Evolutionary conservation across 2,113 vertebrate species (phyloP).

Genomic region (Cichladusa arquata): DNA sequence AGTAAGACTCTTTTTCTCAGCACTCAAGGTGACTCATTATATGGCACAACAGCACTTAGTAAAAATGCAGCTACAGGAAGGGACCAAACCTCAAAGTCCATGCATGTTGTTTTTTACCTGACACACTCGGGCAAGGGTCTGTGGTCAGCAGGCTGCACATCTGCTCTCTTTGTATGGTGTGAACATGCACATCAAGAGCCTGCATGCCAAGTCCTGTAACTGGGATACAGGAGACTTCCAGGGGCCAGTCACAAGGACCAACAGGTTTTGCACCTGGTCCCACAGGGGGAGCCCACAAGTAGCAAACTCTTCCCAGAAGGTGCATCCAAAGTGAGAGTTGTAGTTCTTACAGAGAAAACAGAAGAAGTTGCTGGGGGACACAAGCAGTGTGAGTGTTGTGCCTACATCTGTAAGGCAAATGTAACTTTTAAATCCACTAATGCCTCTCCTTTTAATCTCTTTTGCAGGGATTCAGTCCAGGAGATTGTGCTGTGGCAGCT

Average conservation of each 20-base stretch:
- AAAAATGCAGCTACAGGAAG: not conserved
- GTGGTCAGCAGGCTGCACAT: not conserved
- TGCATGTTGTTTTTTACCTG: not conserved
- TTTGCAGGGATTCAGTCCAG: not conserved
- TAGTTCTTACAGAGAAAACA: not conserved
- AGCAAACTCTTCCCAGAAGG: not conserved
- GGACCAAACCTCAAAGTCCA: not conserved
- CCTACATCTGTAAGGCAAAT: not conserved
- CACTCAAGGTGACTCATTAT: not conserved
- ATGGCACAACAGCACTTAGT: not conserved
- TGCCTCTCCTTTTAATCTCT: not conserved
- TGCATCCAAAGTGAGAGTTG: not conserved
- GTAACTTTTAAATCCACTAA: constrained; percentile 5
- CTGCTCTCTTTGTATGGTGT: not conserved
- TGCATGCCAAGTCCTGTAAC: not conserved
- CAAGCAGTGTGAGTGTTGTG: not conserved
- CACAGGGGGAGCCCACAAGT: not conserved
- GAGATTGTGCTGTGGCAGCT: constrained; percentile 14
- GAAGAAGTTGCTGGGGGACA: not conserved
- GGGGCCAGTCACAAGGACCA: not conserved
- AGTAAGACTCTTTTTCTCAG: not conserved
- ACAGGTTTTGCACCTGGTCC: not conserved
- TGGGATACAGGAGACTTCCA: accelerated
- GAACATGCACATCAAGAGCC: not conserved
- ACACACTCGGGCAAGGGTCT: not conserved